These are phyloP conservation scores for Drosophila mimica DNA, from an alignment of 2,888 invertebrate species.

Conservation along the genomic window DNA sequence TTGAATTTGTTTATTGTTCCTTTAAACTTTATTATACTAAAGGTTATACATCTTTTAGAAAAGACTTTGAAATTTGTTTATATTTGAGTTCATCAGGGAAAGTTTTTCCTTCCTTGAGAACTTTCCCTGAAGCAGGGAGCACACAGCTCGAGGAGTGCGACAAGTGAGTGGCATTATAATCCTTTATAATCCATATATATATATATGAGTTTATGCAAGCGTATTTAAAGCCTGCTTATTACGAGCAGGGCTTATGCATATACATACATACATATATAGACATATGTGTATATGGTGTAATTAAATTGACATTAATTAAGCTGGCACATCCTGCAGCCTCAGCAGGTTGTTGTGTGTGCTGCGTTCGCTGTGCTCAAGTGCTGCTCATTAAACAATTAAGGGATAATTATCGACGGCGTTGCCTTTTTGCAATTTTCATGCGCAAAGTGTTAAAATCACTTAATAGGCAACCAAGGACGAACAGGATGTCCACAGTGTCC, in stretches of 20 bases:
- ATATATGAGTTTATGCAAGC: neutral
- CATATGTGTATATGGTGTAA: conserved; percentile 51
- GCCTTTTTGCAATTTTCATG: conserved; percentile 81
- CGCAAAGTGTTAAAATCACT: conserved; percentile 81
- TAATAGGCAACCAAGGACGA: conserved; percentile 69
- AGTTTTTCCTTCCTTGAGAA: neutral
- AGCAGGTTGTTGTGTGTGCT: conserved; percentile 15
- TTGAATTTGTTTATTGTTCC: neutral
- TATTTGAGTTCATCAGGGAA: neutral
- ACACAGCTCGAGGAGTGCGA: neutral
- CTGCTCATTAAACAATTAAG: conserved; percentile 81
- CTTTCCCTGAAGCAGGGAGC: neutral
- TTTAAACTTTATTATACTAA: no score
- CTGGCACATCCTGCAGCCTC: conserved; percentile 59
- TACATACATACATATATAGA: neutral
- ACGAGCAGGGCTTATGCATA: neutral
- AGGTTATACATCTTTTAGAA: neutral
- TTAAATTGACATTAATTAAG: conserved; percentile 80
- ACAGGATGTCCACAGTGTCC: neutral
- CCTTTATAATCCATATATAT: conserved; percentile 13
- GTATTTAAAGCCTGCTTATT: neutral
- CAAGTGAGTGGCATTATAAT: conserved; percentile 13
- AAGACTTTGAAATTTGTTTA: neutral
- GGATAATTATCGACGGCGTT: conserved; percentile 78
- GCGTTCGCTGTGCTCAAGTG: conserved; percentile 60